A percentile compares a stretch with the other conserved stretches of the same genome.
These are phyloP conservation scores for Clamator glandarius DNA, from an alignment of 2,797 vertebrate species.

Conservation along the genomic window DNA sequence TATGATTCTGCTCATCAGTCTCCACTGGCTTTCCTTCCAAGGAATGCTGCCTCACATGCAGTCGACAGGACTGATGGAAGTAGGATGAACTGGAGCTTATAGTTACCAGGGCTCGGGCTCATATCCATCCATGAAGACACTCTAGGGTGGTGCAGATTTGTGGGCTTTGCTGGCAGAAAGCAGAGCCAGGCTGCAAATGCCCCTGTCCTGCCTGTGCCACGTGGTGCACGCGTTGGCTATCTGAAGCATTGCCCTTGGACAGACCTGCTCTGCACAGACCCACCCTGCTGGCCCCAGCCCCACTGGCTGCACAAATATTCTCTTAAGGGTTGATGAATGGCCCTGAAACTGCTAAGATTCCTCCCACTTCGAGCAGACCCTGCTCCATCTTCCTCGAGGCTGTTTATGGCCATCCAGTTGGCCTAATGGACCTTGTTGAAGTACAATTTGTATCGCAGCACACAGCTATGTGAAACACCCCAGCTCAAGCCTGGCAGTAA, in stretches of 20 bases:
- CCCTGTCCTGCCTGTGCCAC: rapidly evolving
- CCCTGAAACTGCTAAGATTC: neutral
- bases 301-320: neutral
- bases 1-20: neutral
- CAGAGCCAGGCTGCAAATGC: neutral
- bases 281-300: neutral
- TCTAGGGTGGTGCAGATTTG: neutral
- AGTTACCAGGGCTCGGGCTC: neutral
- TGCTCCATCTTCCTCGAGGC: conserved; percentile 35
- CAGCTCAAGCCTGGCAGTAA: neutral
- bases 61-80: neutral
- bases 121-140: rapidly evolving
- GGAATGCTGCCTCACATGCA: neutral
- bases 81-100: rapidly evolving
- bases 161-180: neutral
- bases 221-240: rapidly evolving
- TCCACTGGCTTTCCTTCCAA: neutral
- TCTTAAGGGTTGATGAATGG: neutral
- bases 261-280: neutral
- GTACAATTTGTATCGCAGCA: conserved; percentile 12
- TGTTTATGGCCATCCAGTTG: conserved; percentile 47
- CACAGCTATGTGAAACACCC: neutral
- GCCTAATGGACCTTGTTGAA: conserved; percentile 57
- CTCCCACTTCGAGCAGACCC: neutral
- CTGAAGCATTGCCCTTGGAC: neutral